These are phyloP conservation scores for Nanorana parkeri DNA, from an alignment of 2,113 vertebrate species.

Conservation along the genomic window DNA sequence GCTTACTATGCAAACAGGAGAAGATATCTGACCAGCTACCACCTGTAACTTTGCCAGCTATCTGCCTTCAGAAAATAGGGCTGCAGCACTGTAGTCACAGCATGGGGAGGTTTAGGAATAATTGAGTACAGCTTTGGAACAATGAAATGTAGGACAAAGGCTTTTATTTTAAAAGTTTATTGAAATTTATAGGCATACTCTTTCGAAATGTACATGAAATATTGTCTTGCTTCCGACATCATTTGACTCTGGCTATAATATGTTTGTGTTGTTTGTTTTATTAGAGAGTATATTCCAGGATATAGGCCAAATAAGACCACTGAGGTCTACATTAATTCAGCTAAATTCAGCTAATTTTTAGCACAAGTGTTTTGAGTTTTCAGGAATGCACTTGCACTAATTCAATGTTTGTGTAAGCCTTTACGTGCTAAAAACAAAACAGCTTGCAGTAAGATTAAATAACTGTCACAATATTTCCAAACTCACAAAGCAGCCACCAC, in stretches of 20 bases:
- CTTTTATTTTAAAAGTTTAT: not conserved
- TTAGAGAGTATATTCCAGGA: not conserved
- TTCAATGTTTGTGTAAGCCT: not conserved
- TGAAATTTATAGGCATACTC: not conserved
- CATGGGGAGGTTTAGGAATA: too few relatives aligned
- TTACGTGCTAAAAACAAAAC: not conserved
- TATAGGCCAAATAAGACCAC: not conserved
- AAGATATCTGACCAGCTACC: too few relatives aligned
- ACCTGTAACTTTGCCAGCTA: too few relatives aligned
- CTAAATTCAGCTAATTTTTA: not conserved
- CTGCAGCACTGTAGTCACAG: too few relatives aligned
- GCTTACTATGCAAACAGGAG: too few relatives aligned
- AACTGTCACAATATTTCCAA: too few relatives aligned
- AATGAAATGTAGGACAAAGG: too few relatives aligned
- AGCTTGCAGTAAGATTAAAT: not conserved
- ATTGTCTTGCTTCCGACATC: too few relatives aligned
- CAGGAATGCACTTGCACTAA: not conserved
- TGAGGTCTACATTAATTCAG: not conserved
- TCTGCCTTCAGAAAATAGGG: too few relatives aligned
- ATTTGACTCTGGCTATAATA: not conserved
- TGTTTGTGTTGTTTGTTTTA: not conserved
- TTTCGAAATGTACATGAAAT: too few relatives aligned
- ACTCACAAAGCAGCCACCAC: too few relatives aligned
- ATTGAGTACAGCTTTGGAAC: too few relatives aligned
- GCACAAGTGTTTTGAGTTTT: slow-evolving; percentile 13